A percentile compares a stretch with the other conserved stretches of the same genome.
phyloP scores from a whole-genome alignment of 2,888 invertebrate genomes.

The Lithophane semibrunnea region DNA sequence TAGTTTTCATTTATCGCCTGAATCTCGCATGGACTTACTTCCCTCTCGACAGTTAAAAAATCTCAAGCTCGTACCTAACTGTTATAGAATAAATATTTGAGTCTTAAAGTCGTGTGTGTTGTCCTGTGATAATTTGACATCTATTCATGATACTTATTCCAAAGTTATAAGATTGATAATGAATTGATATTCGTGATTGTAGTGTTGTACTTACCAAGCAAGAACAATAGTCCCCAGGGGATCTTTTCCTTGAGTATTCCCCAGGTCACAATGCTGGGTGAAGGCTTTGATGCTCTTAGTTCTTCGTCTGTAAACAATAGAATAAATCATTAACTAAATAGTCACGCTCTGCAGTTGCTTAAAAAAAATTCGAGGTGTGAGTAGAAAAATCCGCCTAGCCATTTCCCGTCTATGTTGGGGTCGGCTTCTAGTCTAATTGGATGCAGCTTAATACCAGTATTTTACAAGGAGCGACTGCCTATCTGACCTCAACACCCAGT shows the following conservation, averaged over 20 bases:
- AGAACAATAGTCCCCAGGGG: slow-evolving; percentile 97
- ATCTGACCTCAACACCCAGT: too few relatives aligned
- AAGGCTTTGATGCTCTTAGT: slow-evolving; percentile 90
- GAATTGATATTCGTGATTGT: too few relatives aligned
- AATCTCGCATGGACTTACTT: too few relatives aligned
- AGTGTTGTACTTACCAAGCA: slow-evolving; percentile 91
- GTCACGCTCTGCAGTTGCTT: neutral
- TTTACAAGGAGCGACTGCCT: too few relatives aligned
- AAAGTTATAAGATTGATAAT: neutral
- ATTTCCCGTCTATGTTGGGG: too few relatives aligned
- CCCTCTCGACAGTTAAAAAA: neutral
- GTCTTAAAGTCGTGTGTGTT: neutral
- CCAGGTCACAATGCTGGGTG: slow-evolving; percentile 95
- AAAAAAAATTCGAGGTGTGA: neutral
- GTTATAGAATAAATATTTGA: neutral
- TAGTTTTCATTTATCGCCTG: neutral
- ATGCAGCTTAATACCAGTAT: too few relatives aligned
- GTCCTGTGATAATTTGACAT: neutral
- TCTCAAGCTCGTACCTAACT: neutral
- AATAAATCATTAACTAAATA: neutral
- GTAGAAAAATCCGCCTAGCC: neutral
- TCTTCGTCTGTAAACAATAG: slow-evolving; percentile 84
- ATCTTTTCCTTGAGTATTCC: slow-evolving; percentile 95
- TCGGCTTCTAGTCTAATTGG: too few relatives aligned
- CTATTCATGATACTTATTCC: neutral